Evolutionary conservation across 1,140 invertebrate genomes (phyloP), one percentile per base, ranked within the genome.

Genomic region (Dufourea novaeangliae): DNA sequence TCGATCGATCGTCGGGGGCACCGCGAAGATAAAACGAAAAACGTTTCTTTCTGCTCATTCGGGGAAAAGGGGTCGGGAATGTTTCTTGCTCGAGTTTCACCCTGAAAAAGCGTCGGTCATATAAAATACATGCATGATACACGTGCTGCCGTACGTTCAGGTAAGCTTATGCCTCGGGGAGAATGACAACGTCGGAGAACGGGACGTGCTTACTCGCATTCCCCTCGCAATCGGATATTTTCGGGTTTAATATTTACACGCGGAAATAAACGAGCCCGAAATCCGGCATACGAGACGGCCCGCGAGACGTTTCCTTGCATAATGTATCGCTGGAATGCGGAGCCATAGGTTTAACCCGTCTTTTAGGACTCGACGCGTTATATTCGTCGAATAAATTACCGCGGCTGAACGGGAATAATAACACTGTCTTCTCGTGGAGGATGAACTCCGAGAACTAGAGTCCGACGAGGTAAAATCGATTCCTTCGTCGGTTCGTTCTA

Each of bases 161-260:
- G 32, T 56, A 73, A 80, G 41, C 54, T 69, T 54, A 37, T 56
- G 57, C 71, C 59, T 69, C 39, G 20, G 37, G 64, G 70, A 59
- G 71, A 73, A 82, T 82, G 73, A 76, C 66, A 80, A 68, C 50
- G 59, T 75, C 64, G 69, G 39, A 72, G 62, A 32, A 52, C 44
- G 71, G 62, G 59, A 67, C 71, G 63, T 63, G 79, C 78, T 52
- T 29, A 32, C 78, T 50, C 61, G 63, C 64, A 34, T 80, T 64
- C 66, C 64, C 73, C 27, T 80, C 56, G 72, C 54, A 67, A 74
- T 71, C 78, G 32, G 56, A 50, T 73, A 57, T 70, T 66, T 81
- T 67, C 39, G 50, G 69, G 46, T 74, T 66, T 37, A 66, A 74
- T 64, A 74, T 74, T 66, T 74, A 66, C 46, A n/a, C 32, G 44